A percentile compares a stretch with the other conserved stretches of the same genome.
Evolutionary conservation across 2,797 vertebrate species (phyloP).

Genomic region (Dicrostonyx torquatus): DNA sequence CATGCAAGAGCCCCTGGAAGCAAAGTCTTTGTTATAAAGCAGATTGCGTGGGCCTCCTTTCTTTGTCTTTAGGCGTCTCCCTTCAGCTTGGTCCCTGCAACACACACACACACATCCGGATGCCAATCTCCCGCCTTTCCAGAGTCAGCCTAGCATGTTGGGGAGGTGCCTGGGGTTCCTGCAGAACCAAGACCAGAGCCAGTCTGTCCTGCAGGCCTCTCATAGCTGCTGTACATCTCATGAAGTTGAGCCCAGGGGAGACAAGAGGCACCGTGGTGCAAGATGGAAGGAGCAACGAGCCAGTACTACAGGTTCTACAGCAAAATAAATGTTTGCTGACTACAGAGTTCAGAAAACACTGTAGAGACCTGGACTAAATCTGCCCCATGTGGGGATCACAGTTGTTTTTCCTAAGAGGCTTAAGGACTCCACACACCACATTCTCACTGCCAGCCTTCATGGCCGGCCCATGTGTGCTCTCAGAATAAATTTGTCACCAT

Average conservation of each 20-base stretch:
- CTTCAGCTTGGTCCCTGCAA: neutral
- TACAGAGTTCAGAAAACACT: neutral
- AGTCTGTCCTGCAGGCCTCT: neutral
- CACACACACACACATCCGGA: neutral
- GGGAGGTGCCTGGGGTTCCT: neutral
- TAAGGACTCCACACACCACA: rapidly evolving
- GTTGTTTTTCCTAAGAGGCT: neutral
- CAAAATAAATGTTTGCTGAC: neutral
- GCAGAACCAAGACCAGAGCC: neutral
- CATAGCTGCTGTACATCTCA: neutral
- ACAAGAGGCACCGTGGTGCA: neutral
- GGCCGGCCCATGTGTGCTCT: neutral
- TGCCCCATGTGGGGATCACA: neutral
- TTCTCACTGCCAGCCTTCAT: neutral
- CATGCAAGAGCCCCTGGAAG: neutral
- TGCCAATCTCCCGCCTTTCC: neutral
- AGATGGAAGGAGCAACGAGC: neutral
- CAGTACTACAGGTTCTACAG: neutral
- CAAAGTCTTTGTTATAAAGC: neutral
- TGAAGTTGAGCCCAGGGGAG: neutral
- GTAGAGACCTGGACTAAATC: too few relatives aligned
- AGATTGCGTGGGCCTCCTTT: neutral
- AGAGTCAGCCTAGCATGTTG: neutral
- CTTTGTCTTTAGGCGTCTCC: neutral
- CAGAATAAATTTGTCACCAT: neutral